Evolutionary conservation across 2,113 vertebrate genomes (phyloP).

Genomic region (Amphiprion percula): DNA sequence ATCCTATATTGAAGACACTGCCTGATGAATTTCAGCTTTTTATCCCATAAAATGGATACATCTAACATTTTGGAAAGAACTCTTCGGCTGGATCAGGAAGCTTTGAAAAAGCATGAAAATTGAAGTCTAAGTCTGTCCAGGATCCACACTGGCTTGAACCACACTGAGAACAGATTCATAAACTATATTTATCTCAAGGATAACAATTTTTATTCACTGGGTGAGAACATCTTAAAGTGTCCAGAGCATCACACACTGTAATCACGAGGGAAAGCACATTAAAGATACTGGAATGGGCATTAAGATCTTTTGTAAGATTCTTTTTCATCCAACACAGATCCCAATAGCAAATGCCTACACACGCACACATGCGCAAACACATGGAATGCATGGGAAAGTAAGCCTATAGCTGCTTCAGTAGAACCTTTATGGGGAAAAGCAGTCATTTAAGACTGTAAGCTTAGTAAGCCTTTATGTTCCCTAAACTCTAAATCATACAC

Average conservation of each 20-base stretch:
- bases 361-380: slow-evolving; percentile 25
- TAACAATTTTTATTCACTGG: slow-evolving; percentile 48
- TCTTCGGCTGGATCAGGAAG: slow-evolving; percentile 28
- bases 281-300: slow-evolving; percentile 42
- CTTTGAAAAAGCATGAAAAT: slow-evolving; percentile 55
- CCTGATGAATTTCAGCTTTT: slow-evolving; percentile 48
- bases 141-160: slow-evolving; percentile 47
- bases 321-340: slow-evolving; percentile 26
- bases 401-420: slow-evolving; percentile 41
- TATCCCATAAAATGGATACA: slow-evolving; percentile 43
- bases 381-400: slow-evolving; percentile 71
- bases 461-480: slow-evolving; percentile 39
- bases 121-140: slow-evolving; percentile 47
- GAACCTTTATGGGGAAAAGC: slow-evolving; percentile 41
- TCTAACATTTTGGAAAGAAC: slow-evolving; percentile 48
- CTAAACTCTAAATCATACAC: slow-evolving; percentile 56
- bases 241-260: slow-evolving; percentile 26
- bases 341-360: slow-evolving; percentile 26
- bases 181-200: slow-evolving; percentile 62
- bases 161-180: slow-evolving; percentile 56
- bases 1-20: slow-evolving; percentile 54
- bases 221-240: slow-evolving; percentile 54
- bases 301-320: slow-evolving; percentile 16
- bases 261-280: slow-evolving; percentile 31
- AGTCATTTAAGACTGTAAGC: slow-evolving; percentile 52